Evolutionary conservation across 1,140 invertebrate genomes (phyloP).

Genomic region (Coenobita brevimanus): DNA sequence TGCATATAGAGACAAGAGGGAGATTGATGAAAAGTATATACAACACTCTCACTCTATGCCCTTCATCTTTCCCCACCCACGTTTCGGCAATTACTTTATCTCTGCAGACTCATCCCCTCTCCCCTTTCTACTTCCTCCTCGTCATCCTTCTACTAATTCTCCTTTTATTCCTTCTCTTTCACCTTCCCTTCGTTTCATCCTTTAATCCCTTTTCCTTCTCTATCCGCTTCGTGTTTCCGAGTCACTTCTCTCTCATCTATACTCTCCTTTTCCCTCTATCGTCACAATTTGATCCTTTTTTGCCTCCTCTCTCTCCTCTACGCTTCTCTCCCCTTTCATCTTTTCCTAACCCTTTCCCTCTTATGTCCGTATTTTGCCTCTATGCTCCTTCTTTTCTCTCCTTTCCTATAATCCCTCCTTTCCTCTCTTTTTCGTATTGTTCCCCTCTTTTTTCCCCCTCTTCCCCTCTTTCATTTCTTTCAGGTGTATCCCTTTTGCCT

Average conservation of each 20-base stretch:
- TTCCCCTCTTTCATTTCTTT: not conserved
- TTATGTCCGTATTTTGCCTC: too few relatives aligned
- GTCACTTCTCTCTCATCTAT: not conserved
- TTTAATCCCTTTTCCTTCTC: not conserved
- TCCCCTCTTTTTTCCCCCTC: not conserved
- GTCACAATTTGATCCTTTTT: not conserved
- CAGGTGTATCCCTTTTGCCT: not conserved
- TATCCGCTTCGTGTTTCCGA: not conserved
- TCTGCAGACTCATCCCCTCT: not conserved
- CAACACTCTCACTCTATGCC: not conserved
- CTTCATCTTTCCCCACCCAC: not conserved
- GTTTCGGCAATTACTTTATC: too few relatives aligned
- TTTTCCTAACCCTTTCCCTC: not conserved
- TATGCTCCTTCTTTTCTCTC: not conserved
- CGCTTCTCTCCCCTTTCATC: not conserved
- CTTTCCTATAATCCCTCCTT: not conserved
- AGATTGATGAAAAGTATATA: too few relatives aligned
- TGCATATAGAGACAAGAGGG: too few relatives aligned
- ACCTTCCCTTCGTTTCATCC: not conserved
- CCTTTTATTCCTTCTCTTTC: not conserved
- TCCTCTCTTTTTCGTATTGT: not conserved
- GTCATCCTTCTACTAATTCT: not conserved
- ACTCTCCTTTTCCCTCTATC: not conserved
- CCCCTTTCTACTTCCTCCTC: not conserved
- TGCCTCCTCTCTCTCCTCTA: not conserved